Evolutionary conservation across 2,797 vertebrate genomes (phyloP).

Genomic region (Sitta carolinensis): DNA sequence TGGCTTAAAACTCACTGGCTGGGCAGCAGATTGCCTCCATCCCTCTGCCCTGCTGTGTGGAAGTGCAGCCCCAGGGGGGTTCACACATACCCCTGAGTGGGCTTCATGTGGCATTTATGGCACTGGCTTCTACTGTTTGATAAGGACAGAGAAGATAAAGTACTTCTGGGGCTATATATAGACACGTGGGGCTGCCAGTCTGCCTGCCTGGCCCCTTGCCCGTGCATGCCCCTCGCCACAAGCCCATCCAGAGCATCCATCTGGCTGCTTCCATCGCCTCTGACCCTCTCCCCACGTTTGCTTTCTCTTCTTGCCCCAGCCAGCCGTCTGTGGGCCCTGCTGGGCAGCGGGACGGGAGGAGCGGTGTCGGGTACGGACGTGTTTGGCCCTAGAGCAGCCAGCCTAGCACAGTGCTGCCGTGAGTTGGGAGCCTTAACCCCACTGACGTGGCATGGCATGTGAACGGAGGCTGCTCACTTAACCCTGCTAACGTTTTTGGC

Average conservation of each 20-base stretch:
- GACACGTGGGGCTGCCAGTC: rapidly evolving
- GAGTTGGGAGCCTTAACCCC: slow-evolving; percentile 57
- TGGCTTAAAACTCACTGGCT: neutral
- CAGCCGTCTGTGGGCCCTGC: neutral
- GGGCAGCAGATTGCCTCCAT: neutral
- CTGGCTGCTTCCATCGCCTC: neutral
- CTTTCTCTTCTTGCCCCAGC: slow-evolving; percentile 40
- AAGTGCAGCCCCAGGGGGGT: neutral
- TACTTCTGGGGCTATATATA: neutral
- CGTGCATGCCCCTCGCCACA: neutral
- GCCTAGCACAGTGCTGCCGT: slow-evolving; percentile 30
- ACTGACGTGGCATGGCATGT: neutral
- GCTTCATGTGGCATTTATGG: neutral
- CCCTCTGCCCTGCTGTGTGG: neutral
- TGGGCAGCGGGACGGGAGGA: slow-evolving; percentile 32
- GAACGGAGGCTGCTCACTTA: neutral
- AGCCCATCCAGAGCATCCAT: neutral
- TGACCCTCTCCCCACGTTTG: slow-evolving; percentile 12
- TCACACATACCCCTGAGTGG: rapidly evolving
- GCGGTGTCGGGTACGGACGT: slow-evolving; percentile 43
- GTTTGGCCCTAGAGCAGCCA: slow-evolving; percentile 32
- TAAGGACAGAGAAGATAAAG: neutral
- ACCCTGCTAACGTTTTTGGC: neutral
- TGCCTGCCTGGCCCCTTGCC: neutral
- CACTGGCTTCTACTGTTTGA: neutral